Evolutionary conservation across 2,797 vertebrate species (phyloP), one percentile per base, ranked within the genome.

Genomic region (Anisognathus igniventris): DNA sequence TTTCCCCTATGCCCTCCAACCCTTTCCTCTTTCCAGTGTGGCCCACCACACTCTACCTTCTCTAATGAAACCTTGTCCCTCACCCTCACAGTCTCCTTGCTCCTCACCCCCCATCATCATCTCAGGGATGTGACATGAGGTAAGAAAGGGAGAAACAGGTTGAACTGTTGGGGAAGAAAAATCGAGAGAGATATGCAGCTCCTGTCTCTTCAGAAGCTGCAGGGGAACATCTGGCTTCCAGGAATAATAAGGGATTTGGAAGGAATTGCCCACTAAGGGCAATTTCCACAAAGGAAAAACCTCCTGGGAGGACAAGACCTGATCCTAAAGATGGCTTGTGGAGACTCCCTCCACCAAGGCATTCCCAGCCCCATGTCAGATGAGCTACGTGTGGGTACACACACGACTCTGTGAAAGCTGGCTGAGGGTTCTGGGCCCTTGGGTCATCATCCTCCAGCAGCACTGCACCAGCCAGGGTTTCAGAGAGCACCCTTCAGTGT

Each of bases 401-500:
- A 58, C 33, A 68, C 0, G 19, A 33, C 58, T 10, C 47, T 28
- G 60, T 22, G 66, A 31, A 83, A 61, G 47, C 70, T 3, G 35
- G 5, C 53, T 18, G 47, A 17, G 47, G 40, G 22, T 33, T 40
- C 53, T 4, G 6, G 72, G 39, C 39, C 58, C 54, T 51, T 51
- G 27, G 7, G 2, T 23, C 82, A 16, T 3, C 87, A 12, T 45
- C n/a, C 64, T n/a, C 30, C 61, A 45, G 58, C 3, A 6, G 64
- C 42, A 3, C n/a, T 1, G n/a, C 64, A 30, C 2, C 61, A 42
- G 66, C 62, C 6, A 4, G 44, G 66, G 16, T 3, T 71, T 30
- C 35, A 27, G 86, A 73, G 70, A 61, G 94, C 19, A 14, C 83
- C 93, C 83, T 61, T 44, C 76, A 11, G 76, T 11, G 80, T 15